A percentile compares a stretch with the other conserved stretches of the same genome.
Evolutionary conservation across 2,888 invertebrate species (phyloP).

Genomic region (Didymodactylos carnosus): DNA sequence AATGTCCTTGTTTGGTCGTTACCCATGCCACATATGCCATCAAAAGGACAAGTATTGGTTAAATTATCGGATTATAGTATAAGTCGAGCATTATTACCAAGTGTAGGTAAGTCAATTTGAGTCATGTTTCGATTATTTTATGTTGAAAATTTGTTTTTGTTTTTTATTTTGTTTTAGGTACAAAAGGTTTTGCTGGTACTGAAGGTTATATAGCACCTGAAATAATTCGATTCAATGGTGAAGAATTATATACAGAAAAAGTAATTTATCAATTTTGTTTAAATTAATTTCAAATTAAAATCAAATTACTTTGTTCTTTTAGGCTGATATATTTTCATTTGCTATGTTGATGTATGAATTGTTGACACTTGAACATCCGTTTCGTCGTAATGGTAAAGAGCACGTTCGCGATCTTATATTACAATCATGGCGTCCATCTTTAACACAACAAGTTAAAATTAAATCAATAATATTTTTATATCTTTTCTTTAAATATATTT

Average conservation of each 20-base stretch:
- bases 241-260: slow-evolving; percentile 94
- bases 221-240: slow-evolving; percentile 90
- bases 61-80: slow-evolving; percentile 94
- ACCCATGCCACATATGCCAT: slow-evolving; percentile 52
- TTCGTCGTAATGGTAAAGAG: slow-evolving; percentile 61
- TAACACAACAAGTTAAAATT: slow-evolving; percentile 57
- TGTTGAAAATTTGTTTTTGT: background rate
- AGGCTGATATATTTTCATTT: slow-evolving; percentile 94
- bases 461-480: background rate
- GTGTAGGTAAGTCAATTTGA: background rate
- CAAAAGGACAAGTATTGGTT: slow-evolving; percentile 37
- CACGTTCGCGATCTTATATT: slow-evolving; percentile 86
- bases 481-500: background rate
- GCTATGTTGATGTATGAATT: slow-evolving; percentile 95
- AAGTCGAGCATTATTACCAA: slow-evolving; percentile 48
- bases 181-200: slow-evolving; percentile 92
- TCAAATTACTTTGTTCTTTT: slow-evolving; percentile 15
- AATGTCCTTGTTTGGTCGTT: slow-evolving; percentile 95
- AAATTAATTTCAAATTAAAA: background rate
- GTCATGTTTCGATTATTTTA: background rate
- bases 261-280: too few species aligned
- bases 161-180: slow-evolving; percentile 30
- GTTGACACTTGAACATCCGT: slow-evolving; percentile 72
- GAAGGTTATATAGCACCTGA: slow-evolving; percentile 80
- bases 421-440: slow-evolving; percentile 72